phyloP scores from a whole-genome alignment of 53 echinoderm and acorn worm genomes.

The Echinarachnius parma region DNA sequence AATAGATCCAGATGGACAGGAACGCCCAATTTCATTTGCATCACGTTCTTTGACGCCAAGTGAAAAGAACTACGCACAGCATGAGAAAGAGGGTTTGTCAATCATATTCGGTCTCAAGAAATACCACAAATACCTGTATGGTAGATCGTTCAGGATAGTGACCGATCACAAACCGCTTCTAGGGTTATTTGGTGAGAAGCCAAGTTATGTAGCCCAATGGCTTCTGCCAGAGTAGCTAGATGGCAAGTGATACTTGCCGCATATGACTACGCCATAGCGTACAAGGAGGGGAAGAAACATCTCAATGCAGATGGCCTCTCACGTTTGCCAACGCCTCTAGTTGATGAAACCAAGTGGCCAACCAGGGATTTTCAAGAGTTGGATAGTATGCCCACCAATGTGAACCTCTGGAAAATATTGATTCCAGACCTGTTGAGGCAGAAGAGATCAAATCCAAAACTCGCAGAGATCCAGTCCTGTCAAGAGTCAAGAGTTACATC shows the following conservation, averaged over 20 bases:
- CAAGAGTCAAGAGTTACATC: conserved; percentile 25
- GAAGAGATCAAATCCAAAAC: conserved; percentile 17
- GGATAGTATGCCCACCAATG: background rate
- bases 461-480: conserved; percentile 33
- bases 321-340: background rate
- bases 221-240: conserved; percentile 58
- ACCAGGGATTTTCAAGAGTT: background rate
- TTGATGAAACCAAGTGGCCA: background rate
- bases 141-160: conserved; percentile 46
- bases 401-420: conserved; percentile 11
- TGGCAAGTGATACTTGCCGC: conserved; percentile 56
- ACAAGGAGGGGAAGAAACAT: conserved; percentile 31
- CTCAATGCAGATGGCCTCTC: conserved; percentile 8
- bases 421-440: conserved; percentile 52
- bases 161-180: conserved; percentile 66
- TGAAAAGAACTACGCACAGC: conserved; percentile 58
- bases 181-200: conserved; percentile 48
- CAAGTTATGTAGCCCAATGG: conserved; percentile 41
- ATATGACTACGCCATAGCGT: conserved; percentile 44
- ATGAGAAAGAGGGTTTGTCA: conserved; percentile 59
- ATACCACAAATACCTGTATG: conserved; percentile 56
- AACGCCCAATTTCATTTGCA: conserved; percentile 56
- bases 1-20: conserved; percentile 33
- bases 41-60: conserved; percentile 47
- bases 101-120: conserved; percentile 62